Evolutionary conservation across 1,140 invertebrate genomes (phyloP).

Genomic region (Dryas iulia): DNA sequence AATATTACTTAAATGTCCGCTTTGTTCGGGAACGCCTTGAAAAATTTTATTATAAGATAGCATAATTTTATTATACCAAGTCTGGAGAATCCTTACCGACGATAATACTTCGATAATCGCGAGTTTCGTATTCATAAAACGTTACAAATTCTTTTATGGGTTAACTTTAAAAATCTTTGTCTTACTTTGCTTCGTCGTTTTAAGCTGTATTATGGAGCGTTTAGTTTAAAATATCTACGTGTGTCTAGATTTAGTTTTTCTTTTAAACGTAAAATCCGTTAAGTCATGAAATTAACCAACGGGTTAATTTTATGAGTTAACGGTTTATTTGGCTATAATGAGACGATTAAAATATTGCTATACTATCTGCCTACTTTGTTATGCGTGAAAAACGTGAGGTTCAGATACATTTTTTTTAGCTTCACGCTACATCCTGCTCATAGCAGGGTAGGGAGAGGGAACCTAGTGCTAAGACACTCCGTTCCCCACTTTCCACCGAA

Average conservation of each 20-base stretch:
- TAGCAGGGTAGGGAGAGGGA: too few species aligned
- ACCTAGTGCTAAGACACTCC: too few species aligned
- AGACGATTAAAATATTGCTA: too few species aligned
- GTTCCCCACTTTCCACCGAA: too few species aligned
- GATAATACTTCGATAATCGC: slow-evolving; percentile 28
- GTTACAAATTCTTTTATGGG: slow-evolving; percentile 57
- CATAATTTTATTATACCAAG: slow-evolving; percentile 31
- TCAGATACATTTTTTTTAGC: too few species aligned
- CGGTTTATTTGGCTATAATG: too few species aligned
- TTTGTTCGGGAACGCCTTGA: slow-evolving; percentile 3
- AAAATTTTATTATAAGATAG: slow-evolving; percentile 23
- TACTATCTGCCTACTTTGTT: too few species aligned
- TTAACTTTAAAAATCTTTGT: slow-evolving; percentile 56
- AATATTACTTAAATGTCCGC: neutral
- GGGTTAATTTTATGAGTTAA: too few species aligned
- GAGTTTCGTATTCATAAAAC: slow-evolving; percentile 56
- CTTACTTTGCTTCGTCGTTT: neutral
- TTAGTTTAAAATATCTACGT: neutral
- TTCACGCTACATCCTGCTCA: too few species aligned
- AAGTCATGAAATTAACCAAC: too few species aligned
- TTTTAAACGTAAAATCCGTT: too few species aligned
- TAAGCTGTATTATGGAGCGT: neutral
- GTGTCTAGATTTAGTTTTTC: neutral
- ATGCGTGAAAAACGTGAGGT: too few species aligned
- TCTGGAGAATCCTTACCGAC: slow-evolving; percentile 16